A percentile compares a stretch with the other conserved stretches of the same genome.
These are phyloP conservation scores for Platyura marginata DNA, from an alignment of 1,140 invertebrate species.

Conservation along the genomic window DNA sequence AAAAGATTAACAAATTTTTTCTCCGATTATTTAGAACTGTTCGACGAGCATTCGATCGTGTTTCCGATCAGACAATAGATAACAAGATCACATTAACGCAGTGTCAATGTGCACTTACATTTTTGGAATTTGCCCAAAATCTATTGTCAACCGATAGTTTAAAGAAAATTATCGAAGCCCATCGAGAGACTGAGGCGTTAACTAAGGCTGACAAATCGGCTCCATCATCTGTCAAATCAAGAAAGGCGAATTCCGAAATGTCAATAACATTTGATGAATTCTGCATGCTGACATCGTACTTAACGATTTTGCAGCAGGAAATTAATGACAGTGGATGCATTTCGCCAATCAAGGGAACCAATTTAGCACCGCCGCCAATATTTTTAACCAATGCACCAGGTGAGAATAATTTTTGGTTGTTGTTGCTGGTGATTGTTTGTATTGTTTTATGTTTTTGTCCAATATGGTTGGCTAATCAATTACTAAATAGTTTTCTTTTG, in stretches of 20 bases:
- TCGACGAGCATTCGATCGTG: conserved; percentile 22
- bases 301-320: conserved; percentile 23
- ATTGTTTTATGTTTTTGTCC: too few species aligned
- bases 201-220: too few species aligned
- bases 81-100: conserved; percentile 18
- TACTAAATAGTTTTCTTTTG: too few species aligned
- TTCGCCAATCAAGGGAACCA: conserved; percentile 24
- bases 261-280: conserved; percentile 16
- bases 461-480: too few species aligned
- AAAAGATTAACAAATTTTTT: background rate
- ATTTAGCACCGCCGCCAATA: conserved; percentile 23
- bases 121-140: conserved; percentile 24
- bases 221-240: background rate
- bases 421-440: too few species aligned
- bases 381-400: conserved; percentile 19
- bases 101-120: conserved; percentile 23
- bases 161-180: conserved; percentile 15
- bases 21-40: conserved; percentile 13
- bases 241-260: background rate
- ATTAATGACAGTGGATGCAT: conserved; percentile 24
- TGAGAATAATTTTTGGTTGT: too few species aligned
- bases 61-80: background rate
- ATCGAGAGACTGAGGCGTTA: background rate
- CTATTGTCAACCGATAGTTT: conserved; percentile 23
- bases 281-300: conserved; percentile 21